Evolutionary conservation across 2,888 invertebrate species (phyloP).

Genomic region (Dicyrtomina minuta): DNA sequence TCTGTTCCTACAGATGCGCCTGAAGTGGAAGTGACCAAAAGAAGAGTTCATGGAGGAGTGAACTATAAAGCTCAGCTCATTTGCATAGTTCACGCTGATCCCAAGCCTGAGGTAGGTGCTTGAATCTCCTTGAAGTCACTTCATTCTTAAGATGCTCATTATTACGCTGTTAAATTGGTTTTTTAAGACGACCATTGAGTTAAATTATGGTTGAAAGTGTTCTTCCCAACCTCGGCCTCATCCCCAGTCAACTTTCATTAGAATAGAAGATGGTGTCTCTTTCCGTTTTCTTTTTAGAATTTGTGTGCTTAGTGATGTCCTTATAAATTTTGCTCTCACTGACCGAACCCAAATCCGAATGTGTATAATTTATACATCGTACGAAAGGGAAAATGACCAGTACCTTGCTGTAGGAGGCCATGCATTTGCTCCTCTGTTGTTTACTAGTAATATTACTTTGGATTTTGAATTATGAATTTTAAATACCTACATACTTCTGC

Average conservation of each 20-base stretch:
- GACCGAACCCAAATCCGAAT: no score
- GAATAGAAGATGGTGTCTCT: no score
- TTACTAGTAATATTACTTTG: no score
- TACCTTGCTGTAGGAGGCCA: no score
- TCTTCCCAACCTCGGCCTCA: not conserved
- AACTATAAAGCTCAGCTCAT: constrained; percentile 70
- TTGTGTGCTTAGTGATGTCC: not conserved
- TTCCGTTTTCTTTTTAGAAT: not conserved
- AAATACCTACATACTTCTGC: no score
- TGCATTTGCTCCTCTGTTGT: no score
- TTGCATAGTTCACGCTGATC: constrained; percentile 70
- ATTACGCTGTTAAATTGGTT: constrained; percentile 22
- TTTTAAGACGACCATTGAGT: not conserved
- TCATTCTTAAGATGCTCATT: constrained; percentile 8
- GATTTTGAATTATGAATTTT: no score
- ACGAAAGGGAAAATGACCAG: no score
- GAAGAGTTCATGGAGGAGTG: constrained; percentile 74
- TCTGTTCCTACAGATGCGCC: constrained; percentile 68
- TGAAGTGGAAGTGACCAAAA: constrained; percentile 65
- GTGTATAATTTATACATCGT: no score
- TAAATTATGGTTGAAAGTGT: not conserved
- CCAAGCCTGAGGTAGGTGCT: constrained; percentile 65
- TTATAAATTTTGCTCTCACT: no score
- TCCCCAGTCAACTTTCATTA: not conserved
- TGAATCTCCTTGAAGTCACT: constrained; percentile 3